A percentile compares a stretch with the other conserved stretches of the same genome.
phyloP scores from a whole-genome alignment of 1,140 invertebrate species.

The Macrocentrus cingulum region DNA sequence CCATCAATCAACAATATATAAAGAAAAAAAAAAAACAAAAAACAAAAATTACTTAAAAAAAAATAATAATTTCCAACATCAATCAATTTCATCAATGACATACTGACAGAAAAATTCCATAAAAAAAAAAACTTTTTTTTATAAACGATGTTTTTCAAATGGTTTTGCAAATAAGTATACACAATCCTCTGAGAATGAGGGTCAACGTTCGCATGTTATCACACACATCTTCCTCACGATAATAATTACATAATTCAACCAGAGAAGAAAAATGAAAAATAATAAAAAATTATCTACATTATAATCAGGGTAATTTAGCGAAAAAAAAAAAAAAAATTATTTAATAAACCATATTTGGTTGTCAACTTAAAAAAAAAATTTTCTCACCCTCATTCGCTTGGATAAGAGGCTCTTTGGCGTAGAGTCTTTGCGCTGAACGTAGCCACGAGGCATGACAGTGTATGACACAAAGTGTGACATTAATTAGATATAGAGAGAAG shows the following conservation, averaged over 20 bases:
- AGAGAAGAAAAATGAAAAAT: slow-evolving; percentile 9
- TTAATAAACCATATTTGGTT: not conserved
- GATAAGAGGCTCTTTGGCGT: slow-evolving; percentile 1
- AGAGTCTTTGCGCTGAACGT: not conserved
- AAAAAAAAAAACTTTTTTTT: not conserved
- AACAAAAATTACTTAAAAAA: too few relatives aligned
- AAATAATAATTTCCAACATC: too few relatives aligned
- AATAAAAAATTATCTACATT: not conserved
- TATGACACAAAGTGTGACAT: not conserved
- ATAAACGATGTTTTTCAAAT: too few relatives aligned
- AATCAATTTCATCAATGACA: too few relatives aligned
- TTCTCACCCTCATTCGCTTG: not conserved
- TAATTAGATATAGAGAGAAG: not conserved
- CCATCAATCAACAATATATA: too few relatives aligned
- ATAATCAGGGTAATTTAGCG: too few relatives aligned
- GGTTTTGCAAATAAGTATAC: not conserved
- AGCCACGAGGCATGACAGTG: slow-evolving; percentile 3
- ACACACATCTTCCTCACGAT: not conserved
- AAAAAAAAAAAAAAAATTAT: not conserved
- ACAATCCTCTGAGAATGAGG: not conserved
- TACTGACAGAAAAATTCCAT: too few relatives aligned
- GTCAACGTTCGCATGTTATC: slow-evolving; percentile 14
- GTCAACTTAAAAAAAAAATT: not conserved
- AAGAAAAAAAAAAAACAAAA: too few relatives aligned
- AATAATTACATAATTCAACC: slow-evolving; percentile 12